Evolutionary conservation across 1,140 invertebrate genomes (phyloP).

Genomic region (Eriocheir sinensis): DNA sequence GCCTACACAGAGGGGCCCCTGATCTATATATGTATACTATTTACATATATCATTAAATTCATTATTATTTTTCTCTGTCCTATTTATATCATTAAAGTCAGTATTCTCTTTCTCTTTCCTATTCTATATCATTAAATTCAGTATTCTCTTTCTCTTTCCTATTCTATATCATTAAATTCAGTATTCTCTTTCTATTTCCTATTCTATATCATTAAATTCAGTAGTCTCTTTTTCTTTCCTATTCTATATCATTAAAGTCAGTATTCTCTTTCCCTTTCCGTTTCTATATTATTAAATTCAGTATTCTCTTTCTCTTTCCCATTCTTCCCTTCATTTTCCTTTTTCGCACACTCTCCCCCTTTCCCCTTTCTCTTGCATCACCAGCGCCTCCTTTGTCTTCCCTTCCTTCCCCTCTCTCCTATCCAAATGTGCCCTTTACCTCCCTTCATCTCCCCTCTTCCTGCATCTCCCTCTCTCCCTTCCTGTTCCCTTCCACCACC

Average conservation of each 20-base stretch:
- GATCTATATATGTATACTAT: too few species aligned
- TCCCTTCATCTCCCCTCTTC: constrained; percentile 36
- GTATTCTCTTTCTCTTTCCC: neutral
- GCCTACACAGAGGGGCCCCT: too few species aligned
- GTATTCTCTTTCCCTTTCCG: neutral
- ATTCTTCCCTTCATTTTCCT: neutral
- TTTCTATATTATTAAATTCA: neutral
- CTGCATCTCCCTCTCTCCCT: constrained; percentile 39
- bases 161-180: neutral
- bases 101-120: too few species aligned
- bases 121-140: too few species aligned
- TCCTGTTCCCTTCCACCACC: too few species aligned
- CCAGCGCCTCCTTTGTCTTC: neutral
- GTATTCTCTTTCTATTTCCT: neutral
- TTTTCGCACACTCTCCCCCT: neutral
- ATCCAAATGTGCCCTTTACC: neutral
- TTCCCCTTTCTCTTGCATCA: neutral
- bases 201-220: neutral
- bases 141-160: neutral
- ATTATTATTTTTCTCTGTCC: too few species aligned
- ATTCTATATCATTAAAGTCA: neutral
- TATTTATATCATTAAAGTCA: too few species aligned
- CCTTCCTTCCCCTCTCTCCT: constrained; percentile 30
- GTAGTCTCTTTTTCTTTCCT: neutral
- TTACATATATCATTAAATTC: too few species aligned